Evolutionary conservation across 2,113 vertebrate genomes (phyloP), one percentile per base, ranked within the genome.

Genomic region (Cephalopterus ornatus): DNA sequence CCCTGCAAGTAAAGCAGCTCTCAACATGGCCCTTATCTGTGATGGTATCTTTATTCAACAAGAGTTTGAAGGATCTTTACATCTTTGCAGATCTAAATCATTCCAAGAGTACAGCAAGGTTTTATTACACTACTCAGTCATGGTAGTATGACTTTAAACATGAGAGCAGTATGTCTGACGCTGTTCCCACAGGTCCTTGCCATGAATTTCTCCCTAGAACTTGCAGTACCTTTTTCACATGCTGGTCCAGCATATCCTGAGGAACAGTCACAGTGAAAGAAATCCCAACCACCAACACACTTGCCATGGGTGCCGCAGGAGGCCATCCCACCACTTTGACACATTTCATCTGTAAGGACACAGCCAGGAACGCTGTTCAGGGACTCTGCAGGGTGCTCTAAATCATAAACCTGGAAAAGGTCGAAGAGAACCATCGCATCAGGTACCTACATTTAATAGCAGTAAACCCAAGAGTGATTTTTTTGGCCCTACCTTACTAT

Each of bases 221-320:
- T 11, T 59, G 47, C 37, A 78, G 91, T 96, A 99, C 99, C 98
- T 86, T 92, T 97, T 61, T 99, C 98, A 97, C 99, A 99, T 13
- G 97, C 97, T 87, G 98, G 97, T 91, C 99, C 99, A 11, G 81
- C 96, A 85, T 98, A 98, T 58, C 99, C 99, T 3, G 98, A 97
- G 72, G 97, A 98, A 37, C 99, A 99, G 85, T 98, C 97, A 83
- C 99, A 99, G 96, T 70, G 99, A 93, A 99, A 98, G 53, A 98
- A 99, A 79, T 98, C 98, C 98, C 98, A 99, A 58, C 98, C 98
- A 17, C 98, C 98, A 58, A 98, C 89, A 81, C 99, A 99, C 81
- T 97, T 98, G 56, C 98, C 98, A 14, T 98, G 98, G 42, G 88
- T n/a, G 1, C 99, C 99, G 78, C 99, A 99, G 47, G 98, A 98